phyloP scores from a whole-genome alignment of 2,113 vertebrate species.

The Microcebus ravelobensis region DNA sequence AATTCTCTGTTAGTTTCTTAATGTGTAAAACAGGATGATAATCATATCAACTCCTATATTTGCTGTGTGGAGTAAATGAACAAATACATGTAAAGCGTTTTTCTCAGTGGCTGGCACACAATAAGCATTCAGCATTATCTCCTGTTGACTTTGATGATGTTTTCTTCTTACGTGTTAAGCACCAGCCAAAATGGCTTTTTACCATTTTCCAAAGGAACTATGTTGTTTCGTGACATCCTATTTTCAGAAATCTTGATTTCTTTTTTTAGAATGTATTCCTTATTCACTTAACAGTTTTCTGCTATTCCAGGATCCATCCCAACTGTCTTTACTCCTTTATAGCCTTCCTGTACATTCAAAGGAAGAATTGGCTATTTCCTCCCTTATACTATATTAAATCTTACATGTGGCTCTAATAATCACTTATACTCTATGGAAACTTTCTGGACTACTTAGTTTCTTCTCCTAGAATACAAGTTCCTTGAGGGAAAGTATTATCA shows the following conservation, averaged over 20 bases:
- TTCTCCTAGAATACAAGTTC: not conserved
- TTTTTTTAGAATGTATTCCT: not conserved
- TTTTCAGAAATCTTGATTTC: not conserved
- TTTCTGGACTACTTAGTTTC: not conserved
- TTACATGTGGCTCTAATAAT: not conserved
- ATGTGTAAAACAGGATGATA: not conserved
- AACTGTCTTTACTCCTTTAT: not conserved
- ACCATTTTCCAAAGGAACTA: not conserved
- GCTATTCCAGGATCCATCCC: not conserved
- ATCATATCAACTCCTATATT: not conserved
- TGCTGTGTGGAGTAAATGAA: not conserved
- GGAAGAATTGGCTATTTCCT: not conserved
- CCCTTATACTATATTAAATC: not conserved
- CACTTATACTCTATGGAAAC: not conserved
- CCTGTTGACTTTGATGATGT: not conserved
- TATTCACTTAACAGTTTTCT: not conserved
- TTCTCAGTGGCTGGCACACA: not conserved
- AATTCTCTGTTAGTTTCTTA: not conserved
- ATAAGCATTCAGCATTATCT: not conserved
- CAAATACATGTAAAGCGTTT: not conserved
- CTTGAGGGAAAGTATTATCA: not conserved
- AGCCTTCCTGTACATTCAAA: not conserved
- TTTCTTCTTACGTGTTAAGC: not conserved
- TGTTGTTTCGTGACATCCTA: not conserved
- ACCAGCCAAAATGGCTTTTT: not conserved